Percentiles rank a stretch among this genome's conserved stretches.
Conservation (phyloP, 2,797 vertebrate genomes). For the Eupleurogrammus muticus region DNA sequence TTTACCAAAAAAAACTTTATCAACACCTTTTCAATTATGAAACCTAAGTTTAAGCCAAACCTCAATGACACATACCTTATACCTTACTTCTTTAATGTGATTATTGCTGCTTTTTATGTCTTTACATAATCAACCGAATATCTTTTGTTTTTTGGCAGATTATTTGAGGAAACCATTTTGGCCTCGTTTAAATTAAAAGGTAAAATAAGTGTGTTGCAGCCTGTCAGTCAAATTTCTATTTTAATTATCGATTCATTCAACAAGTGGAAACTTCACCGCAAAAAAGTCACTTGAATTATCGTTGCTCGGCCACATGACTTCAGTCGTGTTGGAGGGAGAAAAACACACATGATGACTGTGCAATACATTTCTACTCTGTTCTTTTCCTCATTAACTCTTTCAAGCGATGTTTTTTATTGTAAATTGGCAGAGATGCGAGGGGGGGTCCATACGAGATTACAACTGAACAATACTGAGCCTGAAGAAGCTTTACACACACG, state of each 20-base stretch:
- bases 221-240: background rate
- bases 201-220: too few relatives aligned
- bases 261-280: background rate
- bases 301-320: constrained; percentile 1
- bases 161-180: too few relatives aligned
- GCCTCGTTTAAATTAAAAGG: too few relatives aligned
- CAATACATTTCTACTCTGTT: constrained; percentile 71
- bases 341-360: constrained; percentile 55
- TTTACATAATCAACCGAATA: too few relatives aligned
- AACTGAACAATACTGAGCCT: constrained; percentile 83
- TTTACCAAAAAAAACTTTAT: constrained; percentile 9
- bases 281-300: background rate
- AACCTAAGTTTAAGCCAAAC: too few relatives aligned
- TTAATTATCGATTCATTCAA: background rate
- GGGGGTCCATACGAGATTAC: constrained; percentile 52
- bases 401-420: constrained; percentile 17
- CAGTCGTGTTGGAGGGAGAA: constrained; percentile 6
- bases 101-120: too few relatives aligned
- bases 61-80: too few relatives aligned
- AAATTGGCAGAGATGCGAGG: background rate
- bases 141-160: too few relatives aligned
- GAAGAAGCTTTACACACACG: constrained; percentile 73
- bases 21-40: background rate
- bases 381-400: constrained; percentile 39
- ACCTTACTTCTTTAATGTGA: too few relatives aligned